These are phyloP conservation scores for Sycophila texana DNA, from an alignment of 2,888 invertebrate species.

Conservation along the genomic window DNA sequence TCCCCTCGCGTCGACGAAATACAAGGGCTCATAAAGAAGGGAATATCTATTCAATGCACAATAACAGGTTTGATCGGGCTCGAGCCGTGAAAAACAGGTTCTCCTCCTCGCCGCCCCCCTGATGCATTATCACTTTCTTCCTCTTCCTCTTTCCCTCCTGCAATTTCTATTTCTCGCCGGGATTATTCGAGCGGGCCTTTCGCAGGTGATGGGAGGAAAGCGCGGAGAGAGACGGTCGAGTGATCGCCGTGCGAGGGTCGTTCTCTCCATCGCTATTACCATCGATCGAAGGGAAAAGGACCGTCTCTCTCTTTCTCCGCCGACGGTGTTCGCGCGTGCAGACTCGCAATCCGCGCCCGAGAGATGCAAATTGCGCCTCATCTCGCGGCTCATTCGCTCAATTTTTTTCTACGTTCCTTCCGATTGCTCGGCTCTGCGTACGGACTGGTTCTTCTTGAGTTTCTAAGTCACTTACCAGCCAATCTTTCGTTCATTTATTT, in stretches of 20 bases:
- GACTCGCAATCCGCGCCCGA: too few relatives aligned
- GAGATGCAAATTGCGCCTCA: conserved; percentile 53
- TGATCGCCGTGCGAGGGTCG: conserved; percentile 6
- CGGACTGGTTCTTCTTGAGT: too few relatives aligned
- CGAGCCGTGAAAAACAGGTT: conserved; percentile 45
- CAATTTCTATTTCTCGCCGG: conserved; percentile 55
- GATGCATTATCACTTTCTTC: conserved; percentile 41
- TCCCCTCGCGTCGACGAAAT: conserved; percentile 32
- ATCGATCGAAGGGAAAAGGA: conserved; percentile 23
- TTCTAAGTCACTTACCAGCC: too few relatives aligned
- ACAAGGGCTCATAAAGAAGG: conserved; percentile 51
- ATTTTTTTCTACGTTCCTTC: too few relatives aligned
- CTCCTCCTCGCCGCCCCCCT: conserved; percentile 41
- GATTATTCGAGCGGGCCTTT: conserved; percentile 19
- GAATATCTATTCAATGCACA: conserved; percentile 55
- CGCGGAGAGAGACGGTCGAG: conserved; percentile 15
- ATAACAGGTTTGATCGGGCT: conserved; percentile 48
- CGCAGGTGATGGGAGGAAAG: conserved; percentile 32
- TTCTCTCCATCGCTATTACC: conserved; percentile 28
- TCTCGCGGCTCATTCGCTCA: conserved; percentile 31
- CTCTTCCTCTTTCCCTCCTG: conserved; percentile 40
- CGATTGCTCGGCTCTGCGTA: too few relatives aligned
- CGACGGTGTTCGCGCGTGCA: too few relatives aligned
- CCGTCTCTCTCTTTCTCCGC: neutral
- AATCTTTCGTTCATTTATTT: too few relatives aligned